Evolutionary conservation across 2,888 invertebrate species (phyloP), one percentile per base, ranked within the genome.

Genomic region (Phortica okadai): DNA sequence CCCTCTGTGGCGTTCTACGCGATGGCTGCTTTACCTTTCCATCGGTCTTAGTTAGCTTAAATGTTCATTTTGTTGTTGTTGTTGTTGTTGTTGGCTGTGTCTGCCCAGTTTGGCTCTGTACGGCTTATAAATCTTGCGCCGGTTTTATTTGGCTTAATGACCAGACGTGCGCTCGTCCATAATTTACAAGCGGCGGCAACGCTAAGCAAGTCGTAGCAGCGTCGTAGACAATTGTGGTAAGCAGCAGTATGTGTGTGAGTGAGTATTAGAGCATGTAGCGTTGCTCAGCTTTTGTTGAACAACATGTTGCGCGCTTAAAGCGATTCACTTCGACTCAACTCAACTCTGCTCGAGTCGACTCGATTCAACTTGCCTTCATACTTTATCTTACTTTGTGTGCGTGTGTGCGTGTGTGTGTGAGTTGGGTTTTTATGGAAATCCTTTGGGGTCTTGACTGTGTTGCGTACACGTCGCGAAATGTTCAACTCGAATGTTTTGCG

Each of bases 81-180:
- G 58, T 58, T 21, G 14, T 2, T 64, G 67, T 56, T 56, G 42
- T 11, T 11, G 64, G 54, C 8, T 56, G 56, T 41, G 67, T 21
- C 14, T 54, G 33, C 50, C 44, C 45, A 10, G 59, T 33, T 72
- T n/a, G 62, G n/a, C 25, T 62, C 10, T 10, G 62, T 62, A 0
- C 56, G 83, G 84, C 86, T 81, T 84, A 85, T 89, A 89, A 89
- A 89, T 89, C 89, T 89, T 89, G 83, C 84, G 89, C 87, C 84
- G 89, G 88, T 89, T 88, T 87, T 88, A 89, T 89, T 89, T 88
- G 87, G 88, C 89, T 89, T 89, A 89, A 89, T 89, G 89, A 89
- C 89, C 89, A 89, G 89, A 89, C 89, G 89, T 89, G 89, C 88
- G 86, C 86, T 82, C 83, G 82, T 85, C 85, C 85, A 86, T 89